Conservation (phyloP, 2,113 vertebrate genomes). For the Anseranas semipalmata region DNA sequence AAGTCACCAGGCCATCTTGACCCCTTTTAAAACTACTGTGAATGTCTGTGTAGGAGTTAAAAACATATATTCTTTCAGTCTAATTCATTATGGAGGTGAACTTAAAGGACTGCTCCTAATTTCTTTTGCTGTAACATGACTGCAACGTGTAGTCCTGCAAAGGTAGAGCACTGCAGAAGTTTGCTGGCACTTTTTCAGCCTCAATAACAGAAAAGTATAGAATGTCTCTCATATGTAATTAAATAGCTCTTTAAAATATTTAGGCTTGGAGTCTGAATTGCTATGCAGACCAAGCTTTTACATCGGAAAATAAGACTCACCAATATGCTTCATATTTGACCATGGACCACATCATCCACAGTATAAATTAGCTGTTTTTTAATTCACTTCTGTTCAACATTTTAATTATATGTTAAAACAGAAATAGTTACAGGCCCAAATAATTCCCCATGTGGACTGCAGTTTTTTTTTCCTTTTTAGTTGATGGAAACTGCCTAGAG, state of each 20-base stretch:
- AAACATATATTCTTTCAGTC: neutral
- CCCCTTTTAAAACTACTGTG: neutral
- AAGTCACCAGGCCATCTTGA: neutral
- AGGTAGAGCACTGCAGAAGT: neutral
- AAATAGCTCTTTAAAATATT: neutral
- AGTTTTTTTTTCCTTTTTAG: neutral
- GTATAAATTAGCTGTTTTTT: neutral
- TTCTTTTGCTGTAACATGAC: neutral
- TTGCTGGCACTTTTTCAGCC: neutral
- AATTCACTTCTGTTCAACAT: neutral
- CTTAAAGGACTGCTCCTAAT: neutral
- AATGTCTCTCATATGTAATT: neutral
- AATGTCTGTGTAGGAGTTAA: neutral
- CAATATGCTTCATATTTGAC: neutral
- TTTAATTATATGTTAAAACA: neutral
- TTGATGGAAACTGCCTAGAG: neutral
- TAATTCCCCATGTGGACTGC: accelerated
- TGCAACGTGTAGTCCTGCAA: neutral
- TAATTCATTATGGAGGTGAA: neutral
- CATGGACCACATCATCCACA: neutral
- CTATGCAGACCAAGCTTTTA: neutral
- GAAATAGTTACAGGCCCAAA: neutral
- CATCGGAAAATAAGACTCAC: neutral
- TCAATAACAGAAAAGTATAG: neutral
- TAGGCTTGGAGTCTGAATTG: neutral